phyloP scores from a whole-genome alignment of 2,888 invertebrate genomes.

The Napeogenes sylphis region DNA sequence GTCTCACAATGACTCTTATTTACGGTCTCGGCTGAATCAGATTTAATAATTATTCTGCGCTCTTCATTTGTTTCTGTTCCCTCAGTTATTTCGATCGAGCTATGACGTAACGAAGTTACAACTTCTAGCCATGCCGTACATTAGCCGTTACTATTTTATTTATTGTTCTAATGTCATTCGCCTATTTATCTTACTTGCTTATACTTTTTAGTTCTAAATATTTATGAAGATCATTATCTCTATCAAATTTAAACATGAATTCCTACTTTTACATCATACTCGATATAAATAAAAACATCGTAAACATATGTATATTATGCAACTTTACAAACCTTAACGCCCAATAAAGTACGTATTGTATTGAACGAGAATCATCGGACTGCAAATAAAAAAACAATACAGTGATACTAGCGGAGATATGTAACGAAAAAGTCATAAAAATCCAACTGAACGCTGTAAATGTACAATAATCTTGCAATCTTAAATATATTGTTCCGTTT shows the following conservation, averaged over 20 bases:
- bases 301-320: conserved; percentile 1
- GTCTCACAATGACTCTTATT: conserved; percentile 32
- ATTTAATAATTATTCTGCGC: conserved; percentile 38
- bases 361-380: conserved; percentile 18
- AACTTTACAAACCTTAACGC: conserved; percentile 4
- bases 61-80: conserved; percentile 12
- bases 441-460: conserved; percentile 22
- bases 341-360: conserved; percentile 20
- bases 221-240: too few species aligned
- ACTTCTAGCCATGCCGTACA: too few species aligned
- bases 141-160: too few species aligned
- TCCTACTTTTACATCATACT: neutral
- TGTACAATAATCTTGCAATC: conserved; percentile 19
- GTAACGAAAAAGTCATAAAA: conserved; percentile 25
- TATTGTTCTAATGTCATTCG: too few species aligned
- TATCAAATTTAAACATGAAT: too few species aligned
- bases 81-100: neutral
- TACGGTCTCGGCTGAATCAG: conserved; percentile 44
- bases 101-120: neutral
- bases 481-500: conserved; percentile 23
- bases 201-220: too few species aligned
- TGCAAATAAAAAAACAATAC: conserved; percentile 22
- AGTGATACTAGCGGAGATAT: conserved; percentile 17
- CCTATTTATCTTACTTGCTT: too few species aligned
- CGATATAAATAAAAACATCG: conserved; percentile 2